phyloP scores from a whole-genome alignment of 2,797 vertebrate genomes.

The Argya squamiceps region DNA sequence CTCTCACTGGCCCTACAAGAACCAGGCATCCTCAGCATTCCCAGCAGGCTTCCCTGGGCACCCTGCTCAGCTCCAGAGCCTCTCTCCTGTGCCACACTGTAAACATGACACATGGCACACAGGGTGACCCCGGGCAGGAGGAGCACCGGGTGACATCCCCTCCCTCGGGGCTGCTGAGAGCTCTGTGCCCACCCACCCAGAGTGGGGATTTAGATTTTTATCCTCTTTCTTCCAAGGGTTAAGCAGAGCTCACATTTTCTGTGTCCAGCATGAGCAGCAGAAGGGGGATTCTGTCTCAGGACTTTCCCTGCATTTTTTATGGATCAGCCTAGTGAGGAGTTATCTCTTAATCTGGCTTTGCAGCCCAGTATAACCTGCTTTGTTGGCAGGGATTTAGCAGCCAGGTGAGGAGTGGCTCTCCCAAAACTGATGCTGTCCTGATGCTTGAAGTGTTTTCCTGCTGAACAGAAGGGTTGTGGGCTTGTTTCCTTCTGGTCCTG shows the following conservation, averaged over 20 bases:
- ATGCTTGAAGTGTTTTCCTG: not conserved
- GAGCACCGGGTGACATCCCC: rapidly evolving
- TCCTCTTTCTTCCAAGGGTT: not conserved
- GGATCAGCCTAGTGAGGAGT: not conserved
- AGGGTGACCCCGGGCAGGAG: rapidly evolving
- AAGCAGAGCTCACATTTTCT: not conserved
- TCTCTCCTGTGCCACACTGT: rapidly evolving
- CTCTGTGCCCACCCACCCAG: not conserved
- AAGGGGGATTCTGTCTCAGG: not conserved
- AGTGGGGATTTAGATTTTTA: not conserved
- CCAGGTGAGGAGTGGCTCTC: not conserved
- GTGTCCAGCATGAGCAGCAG: not conserved
- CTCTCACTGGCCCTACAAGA: not conserved
- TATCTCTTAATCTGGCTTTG: slow-evolving; percentile 41
- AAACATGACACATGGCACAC: not conserved
- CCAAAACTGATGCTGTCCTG: not conserved
- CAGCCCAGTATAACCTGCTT: not conserved
- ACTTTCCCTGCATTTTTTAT: slow-evolving; percentile 29
- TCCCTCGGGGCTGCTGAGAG: not conserved
- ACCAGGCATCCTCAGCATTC: not conserved
- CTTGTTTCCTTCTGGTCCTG: not conserved
- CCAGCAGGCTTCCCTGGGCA: rapidly evolving
- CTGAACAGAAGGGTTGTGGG: not conserved
- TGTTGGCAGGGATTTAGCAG: slow-evolving; percentile 15
- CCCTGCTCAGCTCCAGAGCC: not conserved